Base-by-base conservation (phyloP, 2,113 vertebrate species). In the Chloroceryle aenea region DNA sequence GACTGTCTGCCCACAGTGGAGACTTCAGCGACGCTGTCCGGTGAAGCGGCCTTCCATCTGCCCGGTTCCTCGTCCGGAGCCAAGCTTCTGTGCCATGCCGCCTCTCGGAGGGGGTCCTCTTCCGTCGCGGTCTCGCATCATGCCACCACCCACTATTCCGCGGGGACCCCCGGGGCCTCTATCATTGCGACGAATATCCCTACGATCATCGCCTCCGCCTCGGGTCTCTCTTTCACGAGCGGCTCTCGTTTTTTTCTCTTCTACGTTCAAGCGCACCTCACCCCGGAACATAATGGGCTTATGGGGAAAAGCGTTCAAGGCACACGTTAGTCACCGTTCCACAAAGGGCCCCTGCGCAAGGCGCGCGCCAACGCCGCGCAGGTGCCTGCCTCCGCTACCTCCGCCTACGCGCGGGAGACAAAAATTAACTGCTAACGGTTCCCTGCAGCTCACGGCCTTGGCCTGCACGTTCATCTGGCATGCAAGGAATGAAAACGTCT, bases 231-330 rank as follows among this genome's bases (percentile, higher is more conserved):
- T 96, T 63, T 99, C 99, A 14, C 99, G 98, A 17, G 98, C 98
- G 1, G 99, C 99, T 94, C 99, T 98, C 3, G 99, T 99, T 95
- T 99, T 99, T 93, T 99, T 99, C 97, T 99, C 99, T 90, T 99
- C 99, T 81, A 99, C 99, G 43, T 99, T 99, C 95, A 99, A 98
- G 83, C 99, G 99, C 63, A 99, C 99, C 96, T 99, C 99, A 1
- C 99, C 99, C 30, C 99, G 99, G 90, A 99, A 99, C 99, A 99
- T 99, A 96, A 99, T 99, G 26, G 99, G 99, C 99, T 99, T 86
- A 83, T 42, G 73, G 86, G 80, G 66, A 80, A 95, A 83, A 97
- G 76, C 12, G 34, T 75, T 91, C 92, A 92, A 36, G 71, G 80
- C 80, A 85, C 90, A 64, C 9, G 9, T 96, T 95, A 97, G 87